Percentiles rank a stretch among this genome's conserved stretches.
phyloP scores from a whole-genome alignment of 1,140 invertebrate species.

The Ephestia elutella region DNA sequence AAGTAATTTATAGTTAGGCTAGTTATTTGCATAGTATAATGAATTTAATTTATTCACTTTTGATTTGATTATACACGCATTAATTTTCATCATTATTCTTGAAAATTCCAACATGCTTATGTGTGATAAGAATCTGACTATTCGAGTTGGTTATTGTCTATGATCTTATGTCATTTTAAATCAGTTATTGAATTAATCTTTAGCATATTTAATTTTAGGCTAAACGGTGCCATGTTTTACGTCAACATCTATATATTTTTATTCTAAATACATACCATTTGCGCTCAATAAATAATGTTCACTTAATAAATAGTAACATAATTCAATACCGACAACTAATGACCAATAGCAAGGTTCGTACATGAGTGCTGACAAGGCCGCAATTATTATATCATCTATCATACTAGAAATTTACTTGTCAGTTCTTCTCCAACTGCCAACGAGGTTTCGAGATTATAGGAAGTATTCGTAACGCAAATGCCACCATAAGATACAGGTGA shows the following conservation, averaged over 20 bases:
- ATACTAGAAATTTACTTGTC: slow-evolving; percentile 1
- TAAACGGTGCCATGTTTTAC: too few species aligned
- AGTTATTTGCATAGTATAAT: not conserved
- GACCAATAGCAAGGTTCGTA: not conserved
- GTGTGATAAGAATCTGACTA: too few species aligned
- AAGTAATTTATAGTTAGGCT: too few species aligned
- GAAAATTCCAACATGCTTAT: too few species aligned
- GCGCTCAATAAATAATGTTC: not conserved
- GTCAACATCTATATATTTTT: not conserved
- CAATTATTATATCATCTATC: not conserved
- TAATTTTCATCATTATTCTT: too few species aligned
- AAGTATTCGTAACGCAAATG: slow-evolving; percentile 1
- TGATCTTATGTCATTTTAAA: too few species aligned
- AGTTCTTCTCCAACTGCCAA: slow-evolving; percentile 3
- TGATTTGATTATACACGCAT: not conserved
- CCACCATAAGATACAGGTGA: slow-evolving; percentile 17
- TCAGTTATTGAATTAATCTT: too few species aligned
- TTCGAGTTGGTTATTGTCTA: too few species aligned
- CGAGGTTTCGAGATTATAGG: not conserved
- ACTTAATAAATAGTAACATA: not conserved
- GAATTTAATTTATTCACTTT: not conserved
- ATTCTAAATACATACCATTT: not conserved
- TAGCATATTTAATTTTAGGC: too few species aligned
- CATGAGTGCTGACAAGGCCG: not conserved
- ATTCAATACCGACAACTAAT: not conserved